Base-by-base conservation (phyloP, 2,797 vertebrate genomes). In the Alouatta caraya region DNA sequence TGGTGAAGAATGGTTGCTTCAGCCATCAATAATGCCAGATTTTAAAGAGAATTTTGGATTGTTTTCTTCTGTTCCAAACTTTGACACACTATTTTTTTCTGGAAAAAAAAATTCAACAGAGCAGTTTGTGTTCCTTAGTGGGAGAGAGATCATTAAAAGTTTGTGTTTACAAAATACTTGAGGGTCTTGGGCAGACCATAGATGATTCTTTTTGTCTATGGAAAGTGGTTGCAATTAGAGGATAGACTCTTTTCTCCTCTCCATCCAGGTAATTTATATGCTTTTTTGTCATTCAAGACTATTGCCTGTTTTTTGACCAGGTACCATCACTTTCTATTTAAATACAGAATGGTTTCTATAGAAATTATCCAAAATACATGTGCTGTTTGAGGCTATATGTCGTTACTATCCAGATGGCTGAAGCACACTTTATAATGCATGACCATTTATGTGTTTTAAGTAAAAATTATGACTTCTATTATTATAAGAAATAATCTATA, bases 341-440 rank as follows among this genome's bases (percentile, higher is more conserved):
- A 93, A 46, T 91, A 37, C 55, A 94, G 17, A 75, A 26, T 95
- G 75, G 42, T 85, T 96, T 95, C 97, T 97, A 84, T 80, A 93
- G 93, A 94, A 79, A 93, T 88, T 96, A 26, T 67, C 57, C 87
- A 85, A 79, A 72, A 96, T 57, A 52, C 1, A 42, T 72, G 19
- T 46, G 52, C 30, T 92, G 64, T 89, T 78, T 61, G 83, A 93
- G 46, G 37, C n/a, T 94, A 10, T 64, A 42, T 33, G 19, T 93
- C 39, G 64, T 90, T 88, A 67, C 81, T 82, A 90, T 89, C 24
- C 95, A 94, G 82, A 94, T 88, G 96, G 94, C 39, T 84, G 55
- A 78, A 21, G 37, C 42, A 67, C 33, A 37, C 64, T 81, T 39
- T 85, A 52, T 5, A 72, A 84, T 46, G 37, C 19, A 50, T 84